A percentile compares a stretch with the other conserved stretches of the same genome.
phyloP scores from a whole-genome alignment of 64 coral and sea anemone species.

The Pachyseris speciosa region DNA sequence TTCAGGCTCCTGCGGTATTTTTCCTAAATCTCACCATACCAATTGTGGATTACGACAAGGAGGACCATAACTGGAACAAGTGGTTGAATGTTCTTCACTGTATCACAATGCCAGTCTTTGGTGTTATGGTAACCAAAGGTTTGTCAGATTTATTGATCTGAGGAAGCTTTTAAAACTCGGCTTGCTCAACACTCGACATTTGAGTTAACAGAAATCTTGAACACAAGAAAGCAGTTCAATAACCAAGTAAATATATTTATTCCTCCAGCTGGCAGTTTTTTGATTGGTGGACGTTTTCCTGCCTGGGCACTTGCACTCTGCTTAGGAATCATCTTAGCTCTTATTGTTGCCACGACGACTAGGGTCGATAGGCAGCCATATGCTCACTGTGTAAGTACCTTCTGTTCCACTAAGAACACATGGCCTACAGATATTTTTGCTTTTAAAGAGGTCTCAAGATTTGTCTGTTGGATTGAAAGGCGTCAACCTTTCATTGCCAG shows the following conservation, averaged over 20 bases:
- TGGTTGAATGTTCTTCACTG: slow-evolving; percentile 86
- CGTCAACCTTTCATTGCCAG: no score
- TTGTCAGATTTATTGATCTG: background rate
- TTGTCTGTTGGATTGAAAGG: no score
- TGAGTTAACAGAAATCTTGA: no score
- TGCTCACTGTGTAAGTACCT: slow-evolving; percentile 70
- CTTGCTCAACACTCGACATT: no score
- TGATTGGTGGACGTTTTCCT: slow-evolving; percentile 68
- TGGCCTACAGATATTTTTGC: no score
- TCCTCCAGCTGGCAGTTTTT: slow-evolving; percentile 8
- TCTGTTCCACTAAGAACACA: no score
- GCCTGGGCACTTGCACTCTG: slow-evolving; percentile 68
- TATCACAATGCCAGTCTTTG: slow-evolving; percentile 80
- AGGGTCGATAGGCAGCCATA: slow-evolving; percentile 50
- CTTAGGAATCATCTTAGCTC: slow-evolving; percentile 68
- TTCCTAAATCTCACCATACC: slow-evolving; percentile 88
- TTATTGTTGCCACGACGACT: slow-evolving; percentile 72
- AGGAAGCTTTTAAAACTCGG: no score
- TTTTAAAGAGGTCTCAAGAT: no score
- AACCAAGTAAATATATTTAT: background rate
- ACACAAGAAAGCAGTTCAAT: background rate
- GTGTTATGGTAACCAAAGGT: slow-evolving; percentile 84
- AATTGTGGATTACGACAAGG: slow-evolving; percentile 70
- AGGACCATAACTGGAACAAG: slow-evolving; percentile 92
- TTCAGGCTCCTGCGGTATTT: slow-evolving; percentile 77